Percentiles rank a stretch among this genome's conserved stretches.
Conservation (phyloP, 1,140 invertebrate genomes). For the Paralvinella palmiformis region DNA sequence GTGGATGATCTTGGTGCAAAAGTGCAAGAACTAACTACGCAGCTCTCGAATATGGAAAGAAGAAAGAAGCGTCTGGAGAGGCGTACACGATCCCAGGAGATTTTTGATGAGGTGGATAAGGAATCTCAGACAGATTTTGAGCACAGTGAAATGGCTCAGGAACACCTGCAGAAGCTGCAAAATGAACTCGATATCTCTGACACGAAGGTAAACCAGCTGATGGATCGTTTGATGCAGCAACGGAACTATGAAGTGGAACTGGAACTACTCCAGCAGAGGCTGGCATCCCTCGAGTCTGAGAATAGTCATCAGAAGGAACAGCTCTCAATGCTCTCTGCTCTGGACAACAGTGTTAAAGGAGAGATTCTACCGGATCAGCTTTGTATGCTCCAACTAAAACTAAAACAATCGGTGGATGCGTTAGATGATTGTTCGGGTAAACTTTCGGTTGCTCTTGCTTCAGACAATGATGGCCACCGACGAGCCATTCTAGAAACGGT, state of each 20-base stretch:
- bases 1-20: neutral
- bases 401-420: neutral
- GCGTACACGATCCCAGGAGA: neutral
- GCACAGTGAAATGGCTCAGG: neutral
- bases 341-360: no score
- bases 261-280: neutral
- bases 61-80: conserved; percentile 6
- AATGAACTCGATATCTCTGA: neutral
- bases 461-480: no score
- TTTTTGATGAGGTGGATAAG: no score
- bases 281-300: neutral
- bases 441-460: no score
- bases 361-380: no score
- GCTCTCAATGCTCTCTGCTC: neutral
- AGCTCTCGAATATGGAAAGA: conserved; percentile 4
- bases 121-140: no score
- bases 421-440: no score
- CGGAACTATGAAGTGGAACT: neutral
- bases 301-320: neutral
- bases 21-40: conserved; percentile 10
- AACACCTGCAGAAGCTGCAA: neutral
- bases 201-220: neutral
- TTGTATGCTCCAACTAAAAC: no score
- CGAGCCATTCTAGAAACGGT: no score
- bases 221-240: neutral